Percentiles rank a stretch among this genome's conserved stretches.
These are phyloP conservation scores for Cyphomyrmex costatus DNA, from an alignment of 1,140 invertebrate species.

Conservation along the genomic window DNA sequence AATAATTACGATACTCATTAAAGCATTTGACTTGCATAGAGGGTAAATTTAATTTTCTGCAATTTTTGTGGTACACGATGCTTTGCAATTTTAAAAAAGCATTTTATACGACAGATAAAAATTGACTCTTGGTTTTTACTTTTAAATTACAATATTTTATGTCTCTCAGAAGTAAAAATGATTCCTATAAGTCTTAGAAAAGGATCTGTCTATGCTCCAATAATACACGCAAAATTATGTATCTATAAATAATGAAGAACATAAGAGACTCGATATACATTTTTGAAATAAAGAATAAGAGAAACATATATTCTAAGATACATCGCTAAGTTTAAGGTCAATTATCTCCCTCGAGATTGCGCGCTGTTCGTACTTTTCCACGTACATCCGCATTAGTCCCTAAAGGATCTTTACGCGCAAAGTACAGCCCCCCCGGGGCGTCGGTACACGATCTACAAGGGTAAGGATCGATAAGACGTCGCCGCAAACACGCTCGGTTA, in stretches of 20 bases:
- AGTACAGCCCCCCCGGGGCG: constrained; percentile 7
- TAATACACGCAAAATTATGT: neutral
- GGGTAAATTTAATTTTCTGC: neutral
- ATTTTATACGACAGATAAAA: neutral
- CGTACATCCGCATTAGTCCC: constrained; percentile 10
- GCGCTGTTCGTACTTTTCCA: neutral
- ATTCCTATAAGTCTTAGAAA: neutral
- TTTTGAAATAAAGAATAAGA: neutral
- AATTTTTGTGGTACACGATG: neutral
- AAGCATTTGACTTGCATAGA: neutral
- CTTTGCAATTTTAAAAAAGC: neutral
- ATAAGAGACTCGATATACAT: neutral
- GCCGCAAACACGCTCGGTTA: constrained; percentile 36
- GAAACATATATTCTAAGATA: neutral
- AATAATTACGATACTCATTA: neutral
- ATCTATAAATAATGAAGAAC: neutral
- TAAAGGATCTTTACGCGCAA: constrained; percentile 2
- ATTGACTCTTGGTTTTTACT: neutral
- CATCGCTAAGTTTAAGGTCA: constrained; percentile 8
- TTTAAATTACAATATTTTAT: too few relatives aligned
- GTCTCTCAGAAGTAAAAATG: neutral
- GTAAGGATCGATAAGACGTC: constrained; percentile 50
- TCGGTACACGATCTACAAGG: constrained; percentile 44
- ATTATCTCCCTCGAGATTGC: constrained; percentile 10
- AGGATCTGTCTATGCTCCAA: neutral